Base-by-base conservation (phyloP, 2,797 vertebrate genomes). In the Hemitrygon akajei region DNA sequence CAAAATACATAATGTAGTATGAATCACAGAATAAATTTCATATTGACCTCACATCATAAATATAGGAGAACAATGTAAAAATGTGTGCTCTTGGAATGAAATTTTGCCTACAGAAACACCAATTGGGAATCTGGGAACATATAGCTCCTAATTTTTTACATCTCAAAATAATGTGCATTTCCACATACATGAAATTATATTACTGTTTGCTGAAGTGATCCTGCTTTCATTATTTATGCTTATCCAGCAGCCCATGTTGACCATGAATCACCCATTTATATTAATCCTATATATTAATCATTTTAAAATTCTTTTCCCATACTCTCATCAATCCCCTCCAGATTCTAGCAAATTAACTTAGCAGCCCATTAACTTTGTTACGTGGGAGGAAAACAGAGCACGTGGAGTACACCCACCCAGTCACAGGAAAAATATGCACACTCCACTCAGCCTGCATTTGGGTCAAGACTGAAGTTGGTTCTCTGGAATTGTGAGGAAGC, bases 21-120 rank as follows among this genome's bases (percentile, higher is more conserved):
- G 27, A 87, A 30, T 87, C 84, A 63, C 84, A 87, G 7, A 63
- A 87, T 87, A 27, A 63, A 56, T 87, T 87, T 87, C 1, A 63
- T 27, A 27, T 86, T 86, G 82, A 60, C 25, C 58, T 63, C 58
- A 87, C 84, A 87, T 87, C 84, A 87, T 87, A 63, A 87, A 87
- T 84, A 84, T 25, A 84, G 81, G 3, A 27, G 81, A 3, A 27
- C 30, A 84, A 84, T 63, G n/a, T 60, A 87, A 18, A 30, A 60
- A 87, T 63, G n/a, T 34, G 56, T 58, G 58, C 6, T 84, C 84
- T 60, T 4, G 14, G 30, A 87, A 87, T 87, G 84, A 56, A 87
- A 87, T 30, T 63, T 87, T 30, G 14, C 84, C 30, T 6, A 87
- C 30, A 18, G 56, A 27, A 87, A 87, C 60, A 27, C 30, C 60